These are phyloP conservation scores for Cichladusa arquata DNA, from an alignment of 2,113 vertebrate species.

Conservation along the genomic window DNA sequence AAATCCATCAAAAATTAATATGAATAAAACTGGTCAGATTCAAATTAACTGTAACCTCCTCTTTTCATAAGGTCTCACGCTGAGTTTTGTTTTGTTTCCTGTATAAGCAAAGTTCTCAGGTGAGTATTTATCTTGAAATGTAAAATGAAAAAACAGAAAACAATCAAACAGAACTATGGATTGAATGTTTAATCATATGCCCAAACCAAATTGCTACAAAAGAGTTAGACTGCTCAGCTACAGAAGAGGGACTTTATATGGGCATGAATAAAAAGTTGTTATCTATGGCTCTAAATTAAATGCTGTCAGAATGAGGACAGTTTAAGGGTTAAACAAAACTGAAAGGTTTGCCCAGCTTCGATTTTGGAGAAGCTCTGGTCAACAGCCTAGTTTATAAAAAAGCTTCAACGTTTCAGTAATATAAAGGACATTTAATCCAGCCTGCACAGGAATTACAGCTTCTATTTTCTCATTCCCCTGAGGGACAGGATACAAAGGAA, in stretches of 20 bases:
- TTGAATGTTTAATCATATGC: not conserved
- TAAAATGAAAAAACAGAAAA: not conserved
- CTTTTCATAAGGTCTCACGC: not conserved
- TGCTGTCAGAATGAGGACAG: not conserved
- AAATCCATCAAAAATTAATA: not conserved
- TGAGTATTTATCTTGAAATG: not conserved
- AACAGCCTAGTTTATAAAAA: not conserved
- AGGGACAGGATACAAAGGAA: not conserved
- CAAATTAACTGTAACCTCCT: not conserved
- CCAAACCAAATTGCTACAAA: not conserved
- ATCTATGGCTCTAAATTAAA: not conserved
- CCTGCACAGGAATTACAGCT: not conserved
- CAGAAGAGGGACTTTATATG: not conserved
- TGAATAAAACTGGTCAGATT: not conserved
- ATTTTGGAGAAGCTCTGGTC: not conserved
- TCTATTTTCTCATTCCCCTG: not conserved
- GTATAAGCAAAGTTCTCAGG: not conserved
- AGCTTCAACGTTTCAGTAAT: not conserved
- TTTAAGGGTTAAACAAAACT: not conserved
- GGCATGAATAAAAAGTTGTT: not conserved
- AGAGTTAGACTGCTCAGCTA: not conserved
- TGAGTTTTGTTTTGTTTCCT: not conserved
- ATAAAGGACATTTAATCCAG: not conserved
- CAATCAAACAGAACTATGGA: not conserved
- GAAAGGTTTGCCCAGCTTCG: not conserved